Evolutionary conservation across 2,888 invertebrate genomes (phyloP), one percentile per base, ranked within the genome.

Genomic region (Hesperia comma): DNA sequence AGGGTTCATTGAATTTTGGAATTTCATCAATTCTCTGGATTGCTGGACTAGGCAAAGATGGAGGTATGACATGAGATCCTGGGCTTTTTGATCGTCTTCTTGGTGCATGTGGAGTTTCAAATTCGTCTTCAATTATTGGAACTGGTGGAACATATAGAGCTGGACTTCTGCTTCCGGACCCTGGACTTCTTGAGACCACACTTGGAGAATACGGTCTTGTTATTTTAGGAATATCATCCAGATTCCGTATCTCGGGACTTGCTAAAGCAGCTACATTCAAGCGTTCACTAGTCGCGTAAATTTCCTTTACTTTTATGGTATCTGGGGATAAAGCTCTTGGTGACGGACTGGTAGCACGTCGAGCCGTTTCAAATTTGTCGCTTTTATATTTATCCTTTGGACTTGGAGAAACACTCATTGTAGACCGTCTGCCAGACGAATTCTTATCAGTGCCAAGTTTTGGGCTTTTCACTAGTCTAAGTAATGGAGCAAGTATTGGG

Each of bases 401-500:
- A 15, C 54, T 54, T 14, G 55, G 55, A 17, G 66, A 55, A 19
- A 12, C 12, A 8, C 21, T 61, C 21, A 33, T 37, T 10, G 60
- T 61, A 37, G 60, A 60, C 3, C 66, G 43, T 46, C 66, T 21
- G 8, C 43, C 60, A 0, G 60, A 54, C 21, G 55, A 17, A 37
- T 46, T 46, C 5, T 43, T 60, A 15, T 60, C 66, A 7, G 60
- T 37, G 12, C 60, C 51, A 33, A 40, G 82, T 0, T 84, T 79
- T 2, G 87, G 84, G 74, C 82, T 88, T 73, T 80, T 87, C 0
- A 82, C 75, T 33, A 79, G 80, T 68, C 73, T 79, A 6, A n/a
- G n/a, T n/a, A n/a, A n/a, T n/a, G n/a, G n/a, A n/a, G n/a, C 51
- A 33, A 40, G 82, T 0, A 85, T 79, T 2, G 87, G 84, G 74